phyloP scores from a whole-genome alignment of 1,140 invertebrate species.

The Drosophila nannoptera region DNA sequence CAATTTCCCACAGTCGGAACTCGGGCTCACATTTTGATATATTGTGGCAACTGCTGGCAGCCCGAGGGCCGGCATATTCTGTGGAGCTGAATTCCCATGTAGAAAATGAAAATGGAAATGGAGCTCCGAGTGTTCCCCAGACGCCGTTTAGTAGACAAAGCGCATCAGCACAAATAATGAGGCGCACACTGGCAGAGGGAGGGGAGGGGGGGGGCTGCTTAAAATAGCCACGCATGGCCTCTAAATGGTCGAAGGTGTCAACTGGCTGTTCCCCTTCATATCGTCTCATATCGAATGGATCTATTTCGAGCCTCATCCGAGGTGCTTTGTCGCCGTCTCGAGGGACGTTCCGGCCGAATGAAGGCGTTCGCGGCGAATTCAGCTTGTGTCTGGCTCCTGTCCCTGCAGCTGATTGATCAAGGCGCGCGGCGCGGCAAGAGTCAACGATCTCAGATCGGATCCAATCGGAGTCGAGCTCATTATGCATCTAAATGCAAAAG shows the following conservation, averaged over 20 bases:
- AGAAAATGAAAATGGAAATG: conserved; percentile 25
- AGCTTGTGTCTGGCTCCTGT: neutral
- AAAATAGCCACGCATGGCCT: conserved; percentile 35
- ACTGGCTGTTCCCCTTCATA: conserved; percentile 11
- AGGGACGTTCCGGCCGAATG: conserved; percentile 27
- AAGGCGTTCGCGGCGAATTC: neutral
- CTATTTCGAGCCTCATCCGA: conserved; percentile 30
- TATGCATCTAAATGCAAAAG: conserved; percentile 20
- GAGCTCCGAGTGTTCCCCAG: conserved; percentile 34
- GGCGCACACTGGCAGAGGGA: conserved; percentile 7
- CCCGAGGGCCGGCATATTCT: conserved; percentile 2
- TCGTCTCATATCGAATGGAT: conserved; percentile 13
- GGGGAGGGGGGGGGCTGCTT: neutral
- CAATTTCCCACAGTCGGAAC: conserved; percentile 43
- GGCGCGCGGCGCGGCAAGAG: no score
- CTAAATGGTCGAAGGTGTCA: conserved; percentile 43
- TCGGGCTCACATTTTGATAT: conserved; percentile 36
- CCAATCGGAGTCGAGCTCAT: neutral
- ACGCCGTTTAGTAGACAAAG: conserved; percentile 43
- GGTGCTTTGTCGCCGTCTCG: conserved; percentile 13
- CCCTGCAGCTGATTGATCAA: no score
- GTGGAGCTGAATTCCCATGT: conserved; percentile 2
- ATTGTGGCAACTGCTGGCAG: conserved; percentile 43
- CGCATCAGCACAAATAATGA: conserved; percentile 41
- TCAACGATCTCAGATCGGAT: no score